These are phyloP conservation scores for Xiphorhynchus erythropygius DNA, from an alignment of 2,797 vertebrate genomes.

Conservation along the genomic window DNA sequence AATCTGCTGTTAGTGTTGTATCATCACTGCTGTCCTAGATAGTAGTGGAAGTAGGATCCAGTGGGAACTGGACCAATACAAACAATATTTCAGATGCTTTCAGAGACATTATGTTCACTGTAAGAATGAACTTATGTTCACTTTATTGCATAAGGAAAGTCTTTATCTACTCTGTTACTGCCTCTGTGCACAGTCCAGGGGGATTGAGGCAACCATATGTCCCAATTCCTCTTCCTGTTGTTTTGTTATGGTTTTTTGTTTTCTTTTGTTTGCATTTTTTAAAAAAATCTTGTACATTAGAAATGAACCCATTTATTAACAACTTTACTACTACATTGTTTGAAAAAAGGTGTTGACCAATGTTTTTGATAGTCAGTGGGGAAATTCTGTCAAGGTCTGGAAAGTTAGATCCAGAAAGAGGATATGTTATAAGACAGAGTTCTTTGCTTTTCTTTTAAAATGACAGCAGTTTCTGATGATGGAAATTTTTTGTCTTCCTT, in stretches of 20 bases:
- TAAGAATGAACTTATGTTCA: background rate
- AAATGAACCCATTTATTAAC: background rate
- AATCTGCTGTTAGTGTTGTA: background rate
- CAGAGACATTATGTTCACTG: accelerated
- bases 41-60: background rate
- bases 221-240: background rate
- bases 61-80: background rate
- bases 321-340: background rate
- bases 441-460: background rate
- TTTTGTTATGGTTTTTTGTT: background rate
- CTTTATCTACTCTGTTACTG: background rate
- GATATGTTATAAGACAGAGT: background rate
- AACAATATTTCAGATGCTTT: background rate
- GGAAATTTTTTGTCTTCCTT: background rate
- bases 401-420: background rate
- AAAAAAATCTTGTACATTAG: background rate
- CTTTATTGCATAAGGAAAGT: background rate
- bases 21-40: background rate
- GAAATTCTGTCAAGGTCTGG: background rate
- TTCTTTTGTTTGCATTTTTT: background rate
- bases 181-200: accelerated
- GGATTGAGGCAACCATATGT: background rate
- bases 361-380: background rate
- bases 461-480: accelerated
- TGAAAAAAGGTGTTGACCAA: background rate